Evolutionary conservation across 1,140 invertebrate genomes (phyloP).

Genomic region (Lamellibrachia luymesi): DNA sequence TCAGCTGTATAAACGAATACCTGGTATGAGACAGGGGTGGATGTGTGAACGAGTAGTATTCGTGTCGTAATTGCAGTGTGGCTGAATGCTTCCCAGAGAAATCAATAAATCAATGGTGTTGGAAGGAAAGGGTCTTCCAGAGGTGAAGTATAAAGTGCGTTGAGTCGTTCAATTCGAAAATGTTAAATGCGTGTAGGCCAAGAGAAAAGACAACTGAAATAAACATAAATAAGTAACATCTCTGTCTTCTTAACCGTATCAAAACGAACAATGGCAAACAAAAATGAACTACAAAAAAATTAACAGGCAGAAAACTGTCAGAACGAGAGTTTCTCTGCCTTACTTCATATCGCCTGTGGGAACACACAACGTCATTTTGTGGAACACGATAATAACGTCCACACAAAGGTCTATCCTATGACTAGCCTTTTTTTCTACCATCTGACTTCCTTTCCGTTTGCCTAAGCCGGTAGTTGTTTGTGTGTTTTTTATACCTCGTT

Average conservation of each 20-base stretch:
- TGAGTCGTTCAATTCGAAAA: not conserved
- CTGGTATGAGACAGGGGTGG: too few relatives aligned
- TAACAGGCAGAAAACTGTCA: not conserved
- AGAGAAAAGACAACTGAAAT: not conserved
- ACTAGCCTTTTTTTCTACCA: not conserved
- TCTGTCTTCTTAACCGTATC: not conserved
- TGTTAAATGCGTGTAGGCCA: not conserved
- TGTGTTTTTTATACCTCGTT: not conserved
- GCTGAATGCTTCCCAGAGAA: too few relatives aligned
- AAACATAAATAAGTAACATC: not conserved
- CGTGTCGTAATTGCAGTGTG: too few relatives aligned
- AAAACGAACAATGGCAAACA: not conserved
- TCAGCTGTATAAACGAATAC: too few relatives aligned
- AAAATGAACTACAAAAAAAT: too few relatives aligned
- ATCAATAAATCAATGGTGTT: too few relatives aligned
- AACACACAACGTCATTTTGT: not conserved
- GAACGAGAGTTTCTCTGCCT: not conserved
- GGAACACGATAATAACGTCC: not conserved
- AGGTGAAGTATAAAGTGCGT: not conserved
- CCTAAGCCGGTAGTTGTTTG: not conserved
- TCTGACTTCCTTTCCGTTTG: not conserved
- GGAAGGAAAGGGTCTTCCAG: too few relatives aligned
- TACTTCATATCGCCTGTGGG: not conserved
- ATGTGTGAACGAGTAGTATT: too few relatives aligned
- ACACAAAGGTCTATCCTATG: not conserved